Evolutionary conservation across 2,113 vertebrate species (phyloP).

Genomic region (Sinocyclocheilus anshuiensis): DNA sequence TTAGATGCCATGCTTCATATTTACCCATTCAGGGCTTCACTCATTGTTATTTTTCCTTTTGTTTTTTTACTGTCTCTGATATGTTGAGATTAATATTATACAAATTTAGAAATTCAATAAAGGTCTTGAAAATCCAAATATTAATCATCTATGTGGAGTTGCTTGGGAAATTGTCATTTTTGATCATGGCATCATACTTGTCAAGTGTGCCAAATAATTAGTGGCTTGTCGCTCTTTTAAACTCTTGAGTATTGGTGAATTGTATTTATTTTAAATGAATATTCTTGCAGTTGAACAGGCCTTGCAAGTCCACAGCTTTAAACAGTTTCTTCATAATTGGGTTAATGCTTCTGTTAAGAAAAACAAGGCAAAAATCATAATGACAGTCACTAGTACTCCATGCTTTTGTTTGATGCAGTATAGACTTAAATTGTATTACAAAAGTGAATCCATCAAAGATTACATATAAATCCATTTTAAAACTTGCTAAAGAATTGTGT

Average conservation of each 20-base stretch:
- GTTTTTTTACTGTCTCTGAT: constrained; percentile 23
- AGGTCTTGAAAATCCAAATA: not conserved
- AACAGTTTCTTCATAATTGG: too few species aligned
- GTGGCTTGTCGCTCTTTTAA: too few species aligned
- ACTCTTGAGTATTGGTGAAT: too few species aligned
- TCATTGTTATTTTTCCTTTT: not conserved
- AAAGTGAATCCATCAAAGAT: not conserved
- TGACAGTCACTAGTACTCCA: not conserved
- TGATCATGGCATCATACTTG: not conserved
- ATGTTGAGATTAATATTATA: constrained; percentile 28
- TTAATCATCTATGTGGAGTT: not conserved
- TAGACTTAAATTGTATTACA: not conserved
- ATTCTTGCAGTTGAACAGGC: not conserved
- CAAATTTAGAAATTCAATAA: constrained; percentile 54
- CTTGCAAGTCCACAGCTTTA: not conserved
- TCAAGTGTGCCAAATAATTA: too few species aligned
- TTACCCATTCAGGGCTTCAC: constrained; percentile 3
- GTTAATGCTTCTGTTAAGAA: not conserved
- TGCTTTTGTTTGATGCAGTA: not conserved
- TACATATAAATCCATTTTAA: not conserved
- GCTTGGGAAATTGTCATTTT: not conserved
- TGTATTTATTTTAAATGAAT: too few species aligned
- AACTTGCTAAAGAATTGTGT: too few species aligned
- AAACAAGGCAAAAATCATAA: not conserved
- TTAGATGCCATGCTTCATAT: constrained; percentile 26